phyloP scores from a whole-genome alignment of 2,113 vertebrate genomes.

The Toxotes chatareus region DNA sequence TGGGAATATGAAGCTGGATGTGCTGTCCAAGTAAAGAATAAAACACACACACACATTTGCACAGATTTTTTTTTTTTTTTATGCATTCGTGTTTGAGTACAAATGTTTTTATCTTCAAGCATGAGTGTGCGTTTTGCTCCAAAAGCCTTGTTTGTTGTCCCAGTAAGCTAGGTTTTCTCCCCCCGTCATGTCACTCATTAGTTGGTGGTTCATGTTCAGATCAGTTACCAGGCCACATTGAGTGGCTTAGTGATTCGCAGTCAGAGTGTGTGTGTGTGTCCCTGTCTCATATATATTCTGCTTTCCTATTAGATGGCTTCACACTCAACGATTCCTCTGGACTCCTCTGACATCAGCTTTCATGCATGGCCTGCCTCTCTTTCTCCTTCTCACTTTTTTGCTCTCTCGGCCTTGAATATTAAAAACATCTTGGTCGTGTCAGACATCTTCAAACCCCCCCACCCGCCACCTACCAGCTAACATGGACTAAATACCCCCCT shows the following conservation, averaged over 20 bases:
- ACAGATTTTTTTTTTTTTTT: slow-evolving; percentile 14
- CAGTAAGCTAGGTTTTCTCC: slow-evolving; percentile 11
- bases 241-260: slow-evolving; percentile 68
- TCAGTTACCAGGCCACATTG: slow-evolving; percentile 70
- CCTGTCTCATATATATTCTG: slow-evolving; percentile 79
- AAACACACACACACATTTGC: neutral
- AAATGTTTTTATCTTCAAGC: slow-evolving; percentile 38
- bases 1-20: slow-evolving; percentile 60
- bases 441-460: slow-evolving; percentile 70
- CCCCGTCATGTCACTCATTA: slow-evolving; percentile 56
- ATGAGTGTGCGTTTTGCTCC: slow-evolving; percentile 41
- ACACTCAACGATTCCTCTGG: slow-evolving; percentile 71
- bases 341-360: slow-evolving; percentile 83
- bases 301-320: slow-evolving; percentile 83
- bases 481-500: slow-evolving; percentile 25
- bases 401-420: slow-evolving; percentile 74
- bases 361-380: slow-evolving; percentile 81
- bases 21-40: slow-evolving; percentile 39
- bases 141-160: slow-evolving; percentile 13
- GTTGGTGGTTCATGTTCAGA: slow-evolving; percentile 73
- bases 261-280: slow-evolving; percentile 9
- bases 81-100: slow-evolving; percentile 13
- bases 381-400: slow-evolving; percentile 42
- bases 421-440: slow-evolving; percentile 83
- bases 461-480: slow-evolving; percentile 23